Evolutionary conservation across 2,888 invertebrate genomes (phyloP), one percentile per base, ranked within the genome.

Genomic region (Heteropelma amictum): DNA sequence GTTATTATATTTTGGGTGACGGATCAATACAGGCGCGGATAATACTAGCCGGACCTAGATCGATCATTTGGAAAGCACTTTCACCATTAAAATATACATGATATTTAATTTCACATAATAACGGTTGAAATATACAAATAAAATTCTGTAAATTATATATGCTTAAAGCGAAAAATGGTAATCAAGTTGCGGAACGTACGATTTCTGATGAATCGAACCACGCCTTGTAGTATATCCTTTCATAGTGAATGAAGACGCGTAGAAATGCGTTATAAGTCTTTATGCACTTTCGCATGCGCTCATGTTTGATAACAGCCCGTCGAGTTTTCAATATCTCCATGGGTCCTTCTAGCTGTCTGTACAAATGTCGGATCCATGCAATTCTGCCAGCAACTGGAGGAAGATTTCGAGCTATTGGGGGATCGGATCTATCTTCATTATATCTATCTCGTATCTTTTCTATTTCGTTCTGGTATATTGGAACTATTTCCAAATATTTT

Each of bases 371-470:
- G 78, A 96, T 94, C 97, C 97, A 97, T 86, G 93, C 91, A 17
- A 97, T 93, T 83, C 96, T 92, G 3, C 96, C 97, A 12, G 95
- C 91, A 12, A 95, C 93, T 0, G 96, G 95, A 1, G 97, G 95
- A 90, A 94, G 92, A 84, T 95, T 94, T 68, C 94, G 90, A 0
- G 95, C 93, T 7, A 96, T 86, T 1, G 93, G 92, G 0, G 96
- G 96, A 78, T 93, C 91, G 68, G 94, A 93, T 80, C 95, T 91
- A 79, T 94, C 93, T 85, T 94, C 94, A 77, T 96, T 95, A 83
- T 97, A 96, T 67, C 93, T 91, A 88, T 95, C 95, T 38, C 95
- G 91, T 4, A 95, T 89, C 17, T 90, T 87, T 82, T 94, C 93
- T 79, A 96, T 93, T 89, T 95, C 95, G 42, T 90, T 89, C 70